These are phyloP conservation scores for Agriopis marginaria DNA, from an alignment of 2,888 invertebrate genomes.

Conservation along the genomic window DNA sequence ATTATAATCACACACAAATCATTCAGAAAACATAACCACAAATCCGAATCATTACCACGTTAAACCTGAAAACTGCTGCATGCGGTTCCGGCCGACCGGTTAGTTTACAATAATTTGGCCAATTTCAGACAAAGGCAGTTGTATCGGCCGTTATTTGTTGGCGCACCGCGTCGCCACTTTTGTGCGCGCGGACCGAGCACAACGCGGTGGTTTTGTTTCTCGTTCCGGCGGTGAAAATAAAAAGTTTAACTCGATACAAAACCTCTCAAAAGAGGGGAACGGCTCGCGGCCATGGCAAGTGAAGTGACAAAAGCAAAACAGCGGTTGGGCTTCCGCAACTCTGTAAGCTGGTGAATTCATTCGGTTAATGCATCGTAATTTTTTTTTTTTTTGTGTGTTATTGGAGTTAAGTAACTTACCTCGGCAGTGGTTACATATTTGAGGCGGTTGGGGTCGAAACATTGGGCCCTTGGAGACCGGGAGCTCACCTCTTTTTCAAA, in stretches of 20 bases:
- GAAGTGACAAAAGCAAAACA: conserved; percentile 45
- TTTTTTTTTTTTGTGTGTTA: background rate
- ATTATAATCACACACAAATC: no score
- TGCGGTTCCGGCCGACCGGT: background rate
- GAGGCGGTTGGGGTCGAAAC: no score
- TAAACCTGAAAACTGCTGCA: background rate
- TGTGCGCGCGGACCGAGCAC: conserved; percentile 41
- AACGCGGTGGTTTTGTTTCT: conserved; percentile 44
- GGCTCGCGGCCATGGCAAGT: conserved; percentile 41
- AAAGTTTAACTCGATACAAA: conserved; percentile 43
- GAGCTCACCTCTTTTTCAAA: no score
- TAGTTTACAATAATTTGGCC: conserved; percentile 32
- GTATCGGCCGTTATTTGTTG: conserved; percentile 45
- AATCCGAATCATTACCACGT: conserved; percentile 3
- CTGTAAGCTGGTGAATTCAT: conserved; percentile 8
- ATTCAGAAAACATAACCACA: background rate
- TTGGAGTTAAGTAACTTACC: no score
- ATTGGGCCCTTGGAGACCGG: no score
- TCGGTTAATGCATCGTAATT: conserved; percentile 1
- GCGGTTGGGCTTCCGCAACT: conserved; percentile 26
- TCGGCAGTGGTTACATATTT: no score
- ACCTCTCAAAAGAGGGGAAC: conserved; percentile 41
- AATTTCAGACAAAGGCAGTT: conserved; percentile 37
- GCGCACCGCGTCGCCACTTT: conserved; percentile 34
- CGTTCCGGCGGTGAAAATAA: conserved; percentile 42